Evolutionary conservation across 2,888 invertebrate species (phyloP), one percentile per base, ranked within the genome.

Genomic region (Eudemis profundana): DNA sequence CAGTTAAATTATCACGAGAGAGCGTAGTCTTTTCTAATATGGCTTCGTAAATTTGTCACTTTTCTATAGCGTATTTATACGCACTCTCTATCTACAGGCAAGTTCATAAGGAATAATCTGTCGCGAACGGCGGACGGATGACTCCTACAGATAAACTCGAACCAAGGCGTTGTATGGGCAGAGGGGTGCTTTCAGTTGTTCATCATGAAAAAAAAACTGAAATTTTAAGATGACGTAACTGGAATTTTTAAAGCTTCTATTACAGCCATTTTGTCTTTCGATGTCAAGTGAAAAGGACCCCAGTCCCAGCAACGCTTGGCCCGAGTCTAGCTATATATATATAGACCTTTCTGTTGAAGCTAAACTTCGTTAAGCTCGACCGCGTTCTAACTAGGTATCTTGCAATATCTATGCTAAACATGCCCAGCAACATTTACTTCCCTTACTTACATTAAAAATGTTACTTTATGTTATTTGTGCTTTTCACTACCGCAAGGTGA

Each of bases 301-400:
- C 29, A 15, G 19, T 27, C 23, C 57, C 51, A 15, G 12, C 12
- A 51, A 27, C 51, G 50, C 42, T 29, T 51, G 57, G 17, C 27
- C 36, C 10, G 57, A 57, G 50, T 38, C 7, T 50, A 56, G 56
- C 56, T 49, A 38, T 15, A 23, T 40, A 51, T 33, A 36, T 17
- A 44, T 33, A 49, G 10, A 62, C n/a, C 29, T 36, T 51, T 60
- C 29, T 29, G 29, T 38, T 8, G 49, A 54, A 53, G 53, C 23
- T 54, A 47, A 15, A 49, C 40, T 42, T 65, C 19, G 36, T 21
- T 65, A 65, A 65, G 64, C 59, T 64, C 64, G 64, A 65, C 38
- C 38, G 33, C 15, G 23, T 65, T 65, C 65, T 53, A 65, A 51
- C 65, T 60, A 65, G 59, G 60, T 65, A 65, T 60, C 65, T 65